A percentile compares a stretch with the other conserved stretches of the same genome.
Conservation (phyloP, 2,797 vertebrate genomes). For the Epinephelus coioides region DNA sequence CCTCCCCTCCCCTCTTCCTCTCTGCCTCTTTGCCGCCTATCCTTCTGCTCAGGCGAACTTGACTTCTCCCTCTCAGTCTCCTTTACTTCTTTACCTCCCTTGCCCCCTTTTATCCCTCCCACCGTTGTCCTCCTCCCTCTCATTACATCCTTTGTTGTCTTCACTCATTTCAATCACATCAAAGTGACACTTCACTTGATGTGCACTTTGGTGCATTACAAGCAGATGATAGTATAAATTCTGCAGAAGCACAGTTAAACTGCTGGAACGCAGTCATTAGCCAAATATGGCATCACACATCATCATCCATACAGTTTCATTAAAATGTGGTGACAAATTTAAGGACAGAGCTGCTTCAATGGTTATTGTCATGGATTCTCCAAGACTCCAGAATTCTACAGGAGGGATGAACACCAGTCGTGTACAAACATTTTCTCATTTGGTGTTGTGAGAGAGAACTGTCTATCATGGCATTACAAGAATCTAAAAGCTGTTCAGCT, state of each 20-base stretch:
- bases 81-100: constrained; percentile 1
- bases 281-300: neutral
- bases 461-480: no score
- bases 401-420: neutral
- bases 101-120: neutral
- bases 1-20: constrained; percentile 5
- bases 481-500: neutral
- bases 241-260: constrained; percentile 16
- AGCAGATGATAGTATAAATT: constrained; percentile 6
- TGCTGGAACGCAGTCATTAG: constrained; percentile 12
- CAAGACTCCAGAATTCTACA: neutral
- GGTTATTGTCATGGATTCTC: neutral
- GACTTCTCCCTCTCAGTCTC: constrained; percentile 25
- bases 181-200: constrained; percentile 1
- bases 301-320: neutral
- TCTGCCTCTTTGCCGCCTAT: constrained; percentile 30
- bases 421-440: neutral
- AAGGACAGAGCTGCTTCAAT: neutral
- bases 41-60: constrained; percentile 28
- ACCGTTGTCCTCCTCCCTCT: neutral
- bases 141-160: constrained; percentile 7
- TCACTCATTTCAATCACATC: constrained; percentile 19
- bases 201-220: neutral
- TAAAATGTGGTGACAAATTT: neutral
- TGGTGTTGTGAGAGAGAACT: neutral